Evolutionary conservation across 2,888 invertebrate genomes (phyloP).

Genomic region (Mayetiola destructor): DNA sequence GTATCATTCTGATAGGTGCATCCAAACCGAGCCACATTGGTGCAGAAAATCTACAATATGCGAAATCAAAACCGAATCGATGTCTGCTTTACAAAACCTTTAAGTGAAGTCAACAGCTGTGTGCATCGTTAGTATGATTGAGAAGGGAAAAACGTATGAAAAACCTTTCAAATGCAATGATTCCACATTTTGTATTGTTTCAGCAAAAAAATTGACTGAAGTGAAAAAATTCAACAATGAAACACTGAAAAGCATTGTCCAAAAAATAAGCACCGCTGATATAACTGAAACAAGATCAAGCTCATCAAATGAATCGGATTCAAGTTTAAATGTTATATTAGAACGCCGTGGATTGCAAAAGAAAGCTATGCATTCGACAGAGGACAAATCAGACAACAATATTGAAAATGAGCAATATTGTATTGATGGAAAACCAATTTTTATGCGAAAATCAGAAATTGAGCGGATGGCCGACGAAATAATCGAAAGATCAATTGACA

Average conservation of each 20-base stretch:
- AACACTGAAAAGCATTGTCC: background rate
- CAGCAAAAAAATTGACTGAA: background rate
- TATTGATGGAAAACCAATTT: background rate
- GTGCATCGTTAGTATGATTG: background rate
- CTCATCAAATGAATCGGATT: background rate
- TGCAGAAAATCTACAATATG: slow-evolving; percentile 17
- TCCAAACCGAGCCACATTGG: slow-evolving; percentile 16
- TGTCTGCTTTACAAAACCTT: slow-evolving; percentile 16
- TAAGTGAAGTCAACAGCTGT: slow-evolving; percentile 4
- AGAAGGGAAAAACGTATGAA: background rate
- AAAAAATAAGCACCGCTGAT: background rate
- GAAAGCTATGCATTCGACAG: background rate
- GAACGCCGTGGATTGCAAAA: background rate
- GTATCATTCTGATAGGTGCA: slow-evolving; percentile 12
- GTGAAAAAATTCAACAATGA: background rate
- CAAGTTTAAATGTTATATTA: background rate
- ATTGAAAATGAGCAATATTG: background rate
- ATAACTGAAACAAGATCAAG: background rate
- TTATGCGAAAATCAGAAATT: background rate
- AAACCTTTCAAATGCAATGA: background rate
- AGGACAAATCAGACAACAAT: no score
- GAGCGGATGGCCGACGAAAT: background rate
- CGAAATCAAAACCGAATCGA: slow-evolving; percentile 16
- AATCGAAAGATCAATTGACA: background rate
- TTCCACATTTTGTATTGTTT: background rate